Percentiles rank a stretch among this genome's conserved stretches.
These are phyloP conservation scores for Carollia perspicillata DNA, from an alignment of 2,113 vertebrate species.

Conservation along the genomic window DNA sequence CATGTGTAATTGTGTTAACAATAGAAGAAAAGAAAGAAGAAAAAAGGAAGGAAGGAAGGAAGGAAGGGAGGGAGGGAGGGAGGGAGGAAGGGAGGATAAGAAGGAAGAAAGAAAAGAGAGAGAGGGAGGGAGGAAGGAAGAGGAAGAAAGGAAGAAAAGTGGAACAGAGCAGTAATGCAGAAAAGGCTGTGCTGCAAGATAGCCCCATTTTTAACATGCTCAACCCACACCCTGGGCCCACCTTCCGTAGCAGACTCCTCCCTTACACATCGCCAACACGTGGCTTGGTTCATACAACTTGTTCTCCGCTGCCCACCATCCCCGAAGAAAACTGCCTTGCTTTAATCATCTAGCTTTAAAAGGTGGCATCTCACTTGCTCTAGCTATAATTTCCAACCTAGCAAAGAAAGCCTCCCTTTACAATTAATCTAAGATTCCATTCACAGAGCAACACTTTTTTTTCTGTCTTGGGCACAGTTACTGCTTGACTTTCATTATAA, in stretches of 20 bases:
- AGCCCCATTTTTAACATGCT: neutral
- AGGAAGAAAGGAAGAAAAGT: neutral
- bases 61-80: too few species aligned
- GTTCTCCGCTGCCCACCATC: neutral
- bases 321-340: neutral
- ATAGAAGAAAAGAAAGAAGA: too few species aligned
- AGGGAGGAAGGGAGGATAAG: too few species aligned
- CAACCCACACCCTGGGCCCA: neutral
- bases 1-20: too few species aligned
- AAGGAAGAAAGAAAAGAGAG: too few species aligned
- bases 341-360: neutral
- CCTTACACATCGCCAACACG: neutral
- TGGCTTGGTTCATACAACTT: neutral
- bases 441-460: conserved; percentile 56
- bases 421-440: conserved; percentile 18
- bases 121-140: too few species aligned
- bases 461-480: conserved; percentile 33
- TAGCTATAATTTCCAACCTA: neutral
- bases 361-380: neutral
- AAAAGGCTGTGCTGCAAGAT: neutral
- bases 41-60: too few species aligned
- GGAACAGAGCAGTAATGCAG: neutral
- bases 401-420: neutral
- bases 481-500: conserved; percentile 53
- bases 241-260: neutral